Evolutionary conservation across 2,797 vertebrate species (phyloP), one percentile per base, ranked within the genome.

Genomic region (Danio jaintianensis): DNA sequence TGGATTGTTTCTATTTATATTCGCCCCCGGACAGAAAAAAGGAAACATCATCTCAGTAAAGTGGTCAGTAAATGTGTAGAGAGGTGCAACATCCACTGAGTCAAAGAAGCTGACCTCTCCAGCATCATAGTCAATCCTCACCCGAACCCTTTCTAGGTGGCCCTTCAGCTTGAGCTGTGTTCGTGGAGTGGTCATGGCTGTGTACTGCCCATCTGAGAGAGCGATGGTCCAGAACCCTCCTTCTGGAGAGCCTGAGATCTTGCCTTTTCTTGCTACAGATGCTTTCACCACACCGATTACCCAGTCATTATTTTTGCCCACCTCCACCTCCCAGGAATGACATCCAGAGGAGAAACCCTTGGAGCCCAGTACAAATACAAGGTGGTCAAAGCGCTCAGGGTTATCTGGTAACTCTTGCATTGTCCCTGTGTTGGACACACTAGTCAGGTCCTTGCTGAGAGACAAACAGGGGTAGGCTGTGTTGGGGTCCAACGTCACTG

Each of bases 191-290:
- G 93, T 94, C 94, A 94, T 94, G 82, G 93, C 94, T 0, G 88
- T 89, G 86, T 94, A 94, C 73, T 90, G 82, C 4, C 91, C 91
- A 69, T 94, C 92, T 5, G 87, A 93, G 85, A 91, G 89, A 0
- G 94, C 93, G 56, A 95, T 91, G 89, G 93, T 95, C 94, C 94
- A 95, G 63, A 94, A 94, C 13, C 94, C 94, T 0, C 92, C 93
- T 64, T 94, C 90, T 0, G 93, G 92, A 47, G 93, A 93, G 22
- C 94, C 94, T 0, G 93, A 93, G 66, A 94, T 92, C 36, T 78
- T 93, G 0, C 93, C 93, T 76, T 94, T 95, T 71, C 94, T 89
- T 87, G 91, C 90, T 2, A 94, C 87, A 48, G 93, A 93, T 74
- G 86, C 89, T 66, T 89, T 92, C 53, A 92, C 94, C 79, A 95